Conservation (phyloP, 2,888 invertebrate genomes). For the Petrolisthes manimaculis region DNA sequence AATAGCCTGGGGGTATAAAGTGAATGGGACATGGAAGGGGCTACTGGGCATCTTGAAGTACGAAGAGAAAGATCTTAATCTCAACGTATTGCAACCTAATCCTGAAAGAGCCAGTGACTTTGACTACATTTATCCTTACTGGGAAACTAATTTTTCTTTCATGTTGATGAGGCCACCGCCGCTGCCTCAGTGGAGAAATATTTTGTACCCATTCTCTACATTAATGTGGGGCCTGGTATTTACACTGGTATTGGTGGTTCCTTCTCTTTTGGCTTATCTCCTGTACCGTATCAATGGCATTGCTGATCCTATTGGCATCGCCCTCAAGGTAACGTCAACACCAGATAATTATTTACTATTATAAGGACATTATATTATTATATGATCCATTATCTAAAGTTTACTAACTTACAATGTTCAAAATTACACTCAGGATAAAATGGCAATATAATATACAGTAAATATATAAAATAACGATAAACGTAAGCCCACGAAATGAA, state of each 20-base stretch:
- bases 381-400: no score
- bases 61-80: not conserved
- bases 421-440: no score
- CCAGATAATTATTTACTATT: no score
- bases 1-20: not conserved
- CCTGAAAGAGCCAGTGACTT: not conserved
- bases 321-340: not conserved
- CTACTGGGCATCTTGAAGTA: not conserved
- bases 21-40: not conserved
- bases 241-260: not conserved
- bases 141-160: slow-evolving; percentile 1
- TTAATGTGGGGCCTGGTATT: not conserved
- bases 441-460: no score
- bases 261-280: not conserved
- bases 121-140: not conserved
- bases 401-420: no score
- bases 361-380: no score
- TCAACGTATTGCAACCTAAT: not conserved
- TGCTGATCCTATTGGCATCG: not conserved
- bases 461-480: no score
- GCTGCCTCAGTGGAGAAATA: not conserved
- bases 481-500: no score
- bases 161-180: not conserved
- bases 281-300: not conserved
- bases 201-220: slow-evolving; percentile 4